Evolutionary conservation across 2,888 invertebrate species (phyloP), one percentile per base, ranked within the genome.

Genomic region (Lycophotia porphyrea): DNA sequence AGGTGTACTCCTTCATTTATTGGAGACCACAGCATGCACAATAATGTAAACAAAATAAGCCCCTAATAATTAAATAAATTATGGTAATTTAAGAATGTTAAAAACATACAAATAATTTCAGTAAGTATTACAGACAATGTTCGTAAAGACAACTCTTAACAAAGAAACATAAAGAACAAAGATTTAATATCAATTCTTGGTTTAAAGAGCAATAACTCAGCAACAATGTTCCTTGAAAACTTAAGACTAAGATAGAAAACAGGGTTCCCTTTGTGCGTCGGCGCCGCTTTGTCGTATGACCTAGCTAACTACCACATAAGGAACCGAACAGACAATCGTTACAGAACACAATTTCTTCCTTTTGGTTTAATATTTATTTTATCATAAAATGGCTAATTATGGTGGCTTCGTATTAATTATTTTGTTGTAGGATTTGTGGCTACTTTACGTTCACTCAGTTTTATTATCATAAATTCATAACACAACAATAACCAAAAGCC

Each of bases 191-290:
- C 80, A 84, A 86, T 86, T 82, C 75, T 76, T 63, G 55, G 82
- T 80, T 76, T 69, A 86, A 63, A 70, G 69, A 71, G 78, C 72
- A 82, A 88, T 90, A 91, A 90, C 89, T 84, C 69, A 86, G 82
- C 85, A 88, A 90, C 90, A 88, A 88, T 88, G 90, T 90, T 79
- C 61, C 74, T 89, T 84, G 80, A 83, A 87, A 88, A 87, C 87
- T 81, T 84, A 78, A 76, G 85, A 87, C 86, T 84, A 78, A 87
- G 84, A 84, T 86, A 88, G 85, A 79, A 84, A 89, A 91, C 87
- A 88, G 84, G 70, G 82, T 71, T 60, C 63, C 63, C 80, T 82
- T 88, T 87, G 87, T 88, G 77, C 68, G 85, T 82, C 73, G 88
- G 78, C 78, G 83, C 81, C 80, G 83, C 78, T 81, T 86, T 89